Base-by-base conservation (phyloP, 2,888 invertebrate genomes). In the Noctua janthe region DNA sequence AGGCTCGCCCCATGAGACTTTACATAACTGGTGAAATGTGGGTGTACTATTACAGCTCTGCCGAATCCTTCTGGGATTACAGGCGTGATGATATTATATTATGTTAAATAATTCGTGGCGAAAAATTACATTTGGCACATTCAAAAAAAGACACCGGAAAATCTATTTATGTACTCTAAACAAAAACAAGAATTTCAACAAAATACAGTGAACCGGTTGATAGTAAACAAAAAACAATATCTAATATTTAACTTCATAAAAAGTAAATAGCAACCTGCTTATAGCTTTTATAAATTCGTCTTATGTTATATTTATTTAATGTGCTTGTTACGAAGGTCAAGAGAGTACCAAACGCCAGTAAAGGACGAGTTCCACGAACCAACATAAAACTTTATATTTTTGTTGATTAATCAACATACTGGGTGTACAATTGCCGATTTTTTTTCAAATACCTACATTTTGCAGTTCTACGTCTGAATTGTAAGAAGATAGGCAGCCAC, bases 311-410 rank as follows among this genome's bases (percentile, higher is more conserved):
- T 35, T 15, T 35, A 35, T 64, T 39, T 29, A 29, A 64, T 47
- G 15, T 47, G 17, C n/a, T 54, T 17, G 49, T 13, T 17, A 49
- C 20, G 72, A 83, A 82, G 83, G 83, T 35, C 64, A 64, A 23
- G 64, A 54, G n/a, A 47, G 47, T 54, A 76, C 8, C 15, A 35
- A 56, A 29, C 67, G 49, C 23, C 8, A 11, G 3, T 78, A 59
- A 82, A 73, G 72, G n/a, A 56, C 20, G 39, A 11, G 15, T 69
- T 70, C n/a, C 83, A 82, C 56, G 56, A 59, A 10, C 20, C 69
- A 70, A 83, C 80, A 54, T 39, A 10, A 15, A 17, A 5, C 17
- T 51, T 29, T 17, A 11, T 15, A 11, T n/a, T 39, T 73, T 51
- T 66, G 2, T 51, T 23, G 11, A 39, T 17, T 23, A 6, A 15